phyloP scores from a whole-genome alignment of 2,888 invertebrate species.

The Drosophila pseudotalamancana region DNA sequence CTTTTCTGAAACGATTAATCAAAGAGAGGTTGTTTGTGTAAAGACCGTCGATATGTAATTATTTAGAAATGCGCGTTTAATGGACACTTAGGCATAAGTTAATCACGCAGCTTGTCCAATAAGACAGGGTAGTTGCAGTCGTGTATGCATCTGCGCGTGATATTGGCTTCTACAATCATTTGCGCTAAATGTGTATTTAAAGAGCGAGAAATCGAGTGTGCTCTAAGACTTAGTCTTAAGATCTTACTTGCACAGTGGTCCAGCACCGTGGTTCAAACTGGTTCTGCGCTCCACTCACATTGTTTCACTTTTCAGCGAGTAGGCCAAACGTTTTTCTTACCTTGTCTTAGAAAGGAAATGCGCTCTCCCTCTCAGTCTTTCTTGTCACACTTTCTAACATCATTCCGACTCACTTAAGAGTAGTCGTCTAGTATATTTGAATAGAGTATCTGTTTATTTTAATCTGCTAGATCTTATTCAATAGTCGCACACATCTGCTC shows the following conservation, averaged over 20 bases:
- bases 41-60: conserved; percentile 58
- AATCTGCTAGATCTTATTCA: no score
- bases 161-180: conserved; percentile 6
- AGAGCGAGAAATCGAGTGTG: conserved; percentile 8
- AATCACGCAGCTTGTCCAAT: conserved; percentile 46
- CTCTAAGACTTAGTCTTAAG: conserved; percentile 3
- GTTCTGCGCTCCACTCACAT: conserved; percentile 6
- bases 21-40: conserved; percentile 22
- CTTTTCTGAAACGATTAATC: no score
- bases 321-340: conserved; percentile 17
- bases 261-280: conserved; percentile 15
- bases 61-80: conserved; percentile 47
- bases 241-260: conserved; percentile 8
- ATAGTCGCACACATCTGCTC: no score
- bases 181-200: conserved; percentile 2
- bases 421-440: neutral
- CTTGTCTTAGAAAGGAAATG: conserved; percentile 56
- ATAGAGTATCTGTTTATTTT: no score
- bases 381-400: conserved; percentile 46
- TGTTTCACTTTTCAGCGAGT: conserved; percentile 1
- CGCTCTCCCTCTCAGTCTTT: conserved; percentile 1
- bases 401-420: neutral
- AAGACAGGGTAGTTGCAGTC: conserved; percentile 11
- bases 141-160: neutral
- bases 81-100: conserved; percentile 13